A percentile compares a stretch with the other conserved stretches of the same genome.
phyloP scores from a whole-genome alignment of 2,888 invertebrate species.

The Drosophila birchii region DNA sequence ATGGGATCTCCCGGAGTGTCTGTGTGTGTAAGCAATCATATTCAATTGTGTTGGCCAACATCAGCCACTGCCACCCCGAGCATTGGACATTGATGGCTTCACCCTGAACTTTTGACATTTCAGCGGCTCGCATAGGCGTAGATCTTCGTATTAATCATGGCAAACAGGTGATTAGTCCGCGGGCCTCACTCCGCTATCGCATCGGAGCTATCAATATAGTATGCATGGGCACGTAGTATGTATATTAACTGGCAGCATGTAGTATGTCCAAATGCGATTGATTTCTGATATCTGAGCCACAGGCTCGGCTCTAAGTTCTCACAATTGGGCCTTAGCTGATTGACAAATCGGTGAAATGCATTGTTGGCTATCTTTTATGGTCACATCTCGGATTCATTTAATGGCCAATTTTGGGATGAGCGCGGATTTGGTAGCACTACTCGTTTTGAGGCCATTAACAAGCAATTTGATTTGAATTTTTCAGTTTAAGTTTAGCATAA shows the following conservation, averaged over 20 bases:
- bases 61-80: slow-evolving; percentile 34
- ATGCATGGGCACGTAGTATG: slow-evolving; percentile 30
- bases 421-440: slow-evolving; percentile 25
- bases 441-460: slow-evolving; percentile 22
- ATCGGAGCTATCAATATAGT: slow-evolving; percentile 21
- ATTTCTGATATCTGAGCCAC: slow-evolving; percentile 3
- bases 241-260: slow-evolving; percentile 8
- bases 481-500: slow-evolving; percentile 15
- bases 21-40: slow-evolving; percentile 21
- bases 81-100: slow-evolving; percentile 75
- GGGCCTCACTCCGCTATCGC: slow-evolving; percentile 4
- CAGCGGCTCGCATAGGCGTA: slow-evolving; percentile 42
- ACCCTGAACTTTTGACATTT: slow-evolving; percentile 76
- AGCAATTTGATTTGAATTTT: slow-evolving; percentile 29
- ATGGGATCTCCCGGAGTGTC: slow-evolving; percentile 19
- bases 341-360: slow-evolving; percentile 39
- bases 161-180: slow-evolving; percentile 39
- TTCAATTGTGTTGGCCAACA: slow-evolving; percentile 41
- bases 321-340: slow-evolving; percentile 19
- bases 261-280: slow-evolving; percentile 25
- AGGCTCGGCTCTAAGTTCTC: slow-evolving; percentile 12
- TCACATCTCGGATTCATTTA: slow-evolving; percentile 16
- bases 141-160: slow-evolving; percentile 42
- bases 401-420: slow-evolving; percentile 31
- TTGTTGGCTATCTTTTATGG: slow-evolving; percentile 32